Evolutionary conservation across 2,888 invertebrate genomes (phyloP), one percentile per base, ranked within the genome.

Genomic region (Agriopis leucophaearia): DNA sequence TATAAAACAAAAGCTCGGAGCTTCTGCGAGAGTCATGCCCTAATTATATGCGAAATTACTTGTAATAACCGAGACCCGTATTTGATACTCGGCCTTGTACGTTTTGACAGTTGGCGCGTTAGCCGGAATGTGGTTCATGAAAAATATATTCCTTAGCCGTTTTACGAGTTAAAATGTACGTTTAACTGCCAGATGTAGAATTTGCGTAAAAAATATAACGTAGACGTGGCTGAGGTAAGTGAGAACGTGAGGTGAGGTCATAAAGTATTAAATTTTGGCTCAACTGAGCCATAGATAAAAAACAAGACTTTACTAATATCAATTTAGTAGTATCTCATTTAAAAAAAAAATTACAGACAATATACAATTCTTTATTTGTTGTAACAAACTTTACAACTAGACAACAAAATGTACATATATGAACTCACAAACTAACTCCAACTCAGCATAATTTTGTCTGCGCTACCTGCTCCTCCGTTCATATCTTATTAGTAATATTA

Each of bases 1-100:
- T 70, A 72, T 72, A 72, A 69, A 72, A 70, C 65, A 72, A 71
- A 69, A 70, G 72, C 68, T 56, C 56, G 18, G 35, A 59, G 66
- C 59, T 61, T 69, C 60, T 66, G 66, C 38, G 56, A 64, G 66
- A 66, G 64, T 70, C 70, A 70, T 70, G 70, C 66, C 47, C 66
- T 70, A 70, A 70, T 70, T 70, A 70, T 70, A 64, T 66, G 64
- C 64, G 52, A 61, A 66, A 70, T 66, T 70, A 64, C 66, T 66
- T 61, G 64, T 65, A 55, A 69, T 70, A 66, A 64, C 63, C 35
- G 47, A 16, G 62, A 47, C 50, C 47, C 38, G 61, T 60, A 61
- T 63, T 66, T 70, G 64, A 70, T 70, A 61, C 56, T 44, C 56
- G 51, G 16, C 57, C 54, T 67, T 63, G 54, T 48, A 35, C 27